Base-by-base conservation (phyloP, 2,888 invertebrate species). In the Cyclophora punctaria region DNA sequence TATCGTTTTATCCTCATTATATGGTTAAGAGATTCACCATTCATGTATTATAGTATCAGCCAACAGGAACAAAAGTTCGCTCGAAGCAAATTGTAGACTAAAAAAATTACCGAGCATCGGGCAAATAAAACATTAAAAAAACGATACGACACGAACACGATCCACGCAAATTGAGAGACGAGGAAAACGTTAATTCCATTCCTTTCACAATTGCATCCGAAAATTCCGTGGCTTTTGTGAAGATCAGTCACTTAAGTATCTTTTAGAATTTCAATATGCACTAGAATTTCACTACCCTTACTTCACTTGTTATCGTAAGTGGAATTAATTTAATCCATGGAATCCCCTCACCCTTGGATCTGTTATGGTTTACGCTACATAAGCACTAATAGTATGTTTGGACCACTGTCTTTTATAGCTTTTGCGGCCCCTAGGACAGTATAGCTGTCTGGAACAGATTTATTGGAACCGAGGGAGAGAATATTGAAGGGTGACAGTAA, bases 391-490 rank as follows among this genome's bases (percentile, higher is more conserved):
- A 54, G 62, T 71, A 67, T 74, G 69, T 68, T 62, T 63, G 64
- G 69, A 65, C 67, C 64, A 66, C 70, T 70, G 74, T 64, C 67
- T 73, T 79, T 79, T 78, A 75, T 73, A 62, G 70, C 63, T 57
- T 56, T 53, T 55, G 56, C 55, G 56, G 55, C 53, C 50, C 52
- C 49, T 49, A 55, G 46, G 54, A 52, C 53, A 52, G 48, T 49
- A 53, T 53, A 52, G 47, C 50, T 55, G 57, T 56, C 52, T 52
- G 44, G 51, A 49, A 50, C 56, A 49, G 48, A 61, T 59, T 61
- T 61, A 61, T 61, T 50, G 52, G 35, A 48, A 48, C 54, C 48
- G 51, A 51, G 59, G 59, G 57, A 52, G 49, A 49, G 46, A 53
- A 61, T 61, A 57, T 61, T 57, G 48, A 55, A 60, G 61, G 61